phyloP scores from a whole-genome alignment of 2,113 vertebrate genomes.

The Myodes glareolus region DNA sequence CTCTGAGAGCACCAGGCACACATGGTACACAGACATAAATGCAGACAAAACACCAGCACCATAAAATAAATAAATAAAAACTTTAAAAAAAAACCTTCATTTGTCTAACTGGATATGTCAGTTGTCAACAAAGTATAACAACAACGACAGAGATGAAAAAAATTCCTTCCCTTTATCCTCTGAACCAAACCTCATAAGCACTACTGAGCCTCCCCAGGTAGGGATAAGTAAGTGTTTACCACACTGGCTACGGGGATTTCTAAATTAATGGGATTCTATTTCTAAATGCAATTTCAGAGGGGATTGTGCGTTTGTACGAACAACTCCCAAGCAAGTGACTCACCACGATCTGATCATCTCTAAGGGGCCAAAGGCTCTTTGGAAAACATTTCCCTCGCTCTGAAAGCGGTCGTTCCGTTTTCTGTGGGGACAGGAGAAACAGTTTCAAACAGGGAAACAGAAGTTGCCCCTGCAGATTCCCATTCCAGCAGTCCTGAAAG shows the following conservation, averaged over 20 bases:
- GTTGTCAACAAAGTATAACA: neutral
- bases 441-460: neutral
- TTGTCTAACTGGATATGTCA: neutral
- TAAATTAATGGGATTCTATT: neutral
- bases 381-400: neutral
- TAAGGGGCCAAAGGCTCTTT: neutral
- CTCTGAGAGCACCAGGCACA: neutral
- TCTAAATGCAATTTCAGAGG: slow-evolving; percentile 36
- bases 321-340: slow-evolving; percentile 3
- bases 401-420: neutral
- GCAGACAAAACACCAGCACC: neutral
- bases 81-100: neutral
- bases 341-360: slow-evolving; percentile 52
- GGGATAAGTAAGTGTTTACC: neutral
- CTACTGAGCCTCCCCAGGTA: neutral
- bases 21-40: neutral
- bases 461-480: neutral
- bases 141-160: neutral
- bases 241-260: neutral
- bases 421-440: slow-evolving; percentile 59
- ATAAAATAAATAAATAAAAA: neutral
- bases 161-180: neutral
- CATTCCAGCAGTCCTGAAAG: neutral
- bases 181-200: neutral
- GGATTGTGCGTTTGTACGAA: neutral